These are phyloP conservation scores for Zaprionus lachaisei DNA, from an alignment of 1,140 invertebrate species.

Conservation along the genomic window DNA sequence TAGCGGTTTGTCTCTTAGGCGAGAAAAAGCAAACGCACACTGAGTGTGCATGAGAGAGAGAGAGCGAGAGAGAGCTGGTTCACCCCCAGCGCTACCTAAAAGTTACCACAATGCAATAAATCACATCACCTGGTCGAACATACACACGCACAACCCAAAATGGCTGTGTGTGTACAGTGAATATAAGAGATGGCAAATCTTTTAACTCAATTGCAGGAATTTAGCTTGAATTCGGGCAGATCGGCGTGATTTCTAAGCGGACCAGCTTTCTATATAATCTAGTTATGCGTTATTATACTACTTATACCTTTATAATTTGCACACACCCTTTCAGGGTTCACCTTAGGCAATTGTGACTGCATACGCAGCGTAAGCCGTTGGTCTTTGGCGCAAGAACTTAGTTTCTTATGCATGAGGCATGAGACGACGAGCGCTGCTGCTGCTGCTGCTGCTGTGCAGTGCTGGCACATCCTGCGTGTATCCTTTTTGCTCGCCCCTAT, in stretches of 20 bases:
- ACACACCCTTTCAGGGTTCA: background rate
- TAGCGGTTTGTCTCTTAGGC: slow-evolving; percentile 77
- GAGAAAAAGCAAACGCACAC: background rate
- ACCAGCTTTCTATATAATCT: background rate
- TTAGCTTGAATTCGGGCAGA: background rate
- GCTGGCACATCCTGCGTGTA: slow-evolving; percentile 32
- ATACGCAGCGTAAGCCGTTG: slow-evolving; percentile 47
- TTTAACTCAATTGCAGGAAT: background rate
- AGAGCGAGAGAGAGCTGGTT: background rate
- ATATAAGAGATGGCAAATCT: background rate
- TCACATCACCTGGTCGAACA: slow-evolving; percentile 68
- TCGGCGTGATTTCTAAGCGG: background rate
- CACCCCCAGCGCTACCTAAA: slow-evolving; percentile 57
- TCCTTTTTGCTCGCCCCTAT: slow-evolving; percentile 43
- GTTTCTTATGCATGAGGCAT: slow-evolving; percentile 51
- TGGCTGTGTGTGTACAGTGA: slow-evolving; percentile 29
- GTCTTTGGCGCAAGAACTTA: slow-evolving; percentile 26
- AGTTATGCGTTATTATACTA: background rate
- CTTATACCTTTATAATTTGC: background rate
- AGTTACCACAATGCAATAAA: slow-evolving; percentile 77
- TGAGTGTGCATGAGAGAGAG: background rate
- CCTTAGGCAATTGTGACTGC: slow-evolving; percentile 1
- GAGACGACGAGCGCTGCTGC: background rate
- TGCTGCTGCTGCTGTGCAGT: background rate
- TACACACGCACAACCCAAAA: slow-evolving; percentile 6